phyloP scores from a whole-genome alignment of 2,797 vertebrate genomes.

The Pangasius mekongensis region DNA sequence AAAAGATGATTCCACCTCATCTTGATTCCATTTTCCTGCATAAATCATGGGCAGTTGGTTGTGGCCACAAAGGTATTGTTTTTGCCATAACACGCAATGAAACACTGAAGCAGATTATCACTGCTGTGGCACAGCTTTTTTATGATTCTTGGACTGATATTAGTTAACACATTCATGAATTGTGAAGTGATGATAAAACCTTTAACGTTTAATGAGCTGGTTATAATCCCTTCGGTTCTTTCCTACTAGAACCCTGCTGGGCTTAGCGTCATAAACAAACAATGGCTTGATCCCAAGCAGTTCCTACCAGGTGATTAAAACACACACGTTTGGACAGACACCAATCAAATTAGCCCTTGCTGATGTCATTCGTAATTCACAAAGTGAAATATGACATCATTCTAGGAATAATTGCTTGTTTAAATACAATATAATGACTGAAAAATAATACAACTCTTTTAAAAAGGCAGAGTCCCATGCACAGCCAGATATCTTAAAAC shows the following conservation, averaged over 20 bases:
- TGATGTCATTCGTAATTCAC: background rate
- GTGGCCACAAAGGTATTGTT: background rate
- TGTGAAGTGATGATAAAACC: conserved; percentile 56
- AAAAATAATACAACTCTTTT: background rate
- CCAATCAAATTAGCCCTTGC: background rate
- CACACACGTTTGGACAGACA: conserved; percentile 3
- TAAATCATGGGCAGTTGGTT: background rate
- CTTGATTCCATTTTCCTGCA: conserved; percentile 1
- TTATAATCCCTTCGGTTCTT: conserved; percentile 25
- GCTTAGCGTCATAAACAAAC: conserved; percentile 44
- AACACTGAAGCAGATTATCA: conserved; percentile 42
- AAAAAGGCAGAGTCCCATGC: background rate
- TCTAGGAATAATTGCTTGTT: background rate
- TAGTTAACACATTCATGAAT: conserved; percentile 65
- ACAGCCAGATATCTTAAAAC: conserved; percentile 11
- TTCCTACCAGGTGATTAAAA: conserved; percentile 23
- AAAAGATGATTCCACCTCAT: background rate
- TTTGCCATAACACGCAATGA: background rate
- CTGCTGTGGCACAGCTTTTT: background rate
- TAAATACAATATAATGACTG: background rate
- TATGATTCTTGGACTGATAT: conserved; percentile 56
- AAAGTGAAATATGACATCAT: background rate
- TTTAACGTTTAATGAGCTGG: conserved; percentile 34
- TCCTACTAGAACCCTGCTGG: conserved; percentile 27
- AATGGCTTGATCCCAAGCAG: conserved; percentile 18